These are phyloP conservation scores for Karalla daura DNA, from an alignment of 2,797 vertebrate genomes.

Conservation along the genomic window DNA sequence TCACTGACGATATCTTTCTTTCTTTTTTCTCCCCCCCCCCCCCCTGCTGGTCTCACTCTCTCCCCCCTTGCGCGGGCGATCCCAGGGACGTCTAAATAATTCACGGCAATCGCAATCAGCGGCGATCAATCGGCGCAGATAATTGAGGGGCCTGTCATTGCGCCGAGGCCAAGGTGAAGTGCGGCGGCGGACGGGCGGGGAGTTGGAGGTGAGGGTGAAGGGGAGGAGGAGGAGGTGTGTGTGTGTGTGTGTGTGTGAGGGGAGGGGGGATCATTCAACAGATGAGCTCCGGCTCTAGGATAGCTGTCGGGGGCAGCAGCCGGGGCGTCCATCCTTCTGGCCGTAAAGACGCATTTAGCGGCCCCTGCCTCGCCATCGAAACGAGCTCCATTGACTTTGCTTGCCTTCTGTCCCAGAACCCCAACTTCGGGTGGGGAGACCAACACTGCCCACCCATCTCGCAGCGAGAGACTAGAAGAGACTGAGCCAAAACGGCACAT, in stretches of 20 bases:
- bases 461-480: too few species aligned
- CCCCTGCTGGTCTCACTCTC: conserved; percentile 26
- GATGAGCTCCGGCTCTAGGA: conserved; percentile 58
- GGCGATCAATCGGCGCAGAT: conserved; percentile 74
- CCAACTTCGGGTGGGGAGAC: conserved; percentile 56
- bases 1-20: conserved; percentile 49
- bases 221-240: neutral
- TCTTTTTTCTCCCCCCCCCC: conserved; percentile 19
- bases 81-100: conserved; percentile 80
- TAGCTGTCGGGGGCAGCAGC: conserved; percentile 50
- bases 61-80: conserved; percentile 48
- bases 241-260: neutral
- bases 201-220: conserved; percentile 59
- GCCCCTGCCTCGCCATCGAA: conserved; percentile 79
- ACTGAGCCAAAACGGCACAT: too few species aligned
- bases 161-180: conserved; percentile 73
- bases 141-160: conserved; percentile 80
- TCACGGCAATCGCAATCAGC: conserved; percentile 78
- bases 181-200: conserved; percentile 41
- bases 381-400: conserved; percentile 77
- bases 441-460: too few species aligned
- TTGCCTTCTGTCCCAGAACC: conserved; percentile 69
- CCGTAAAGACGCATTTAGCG: conserved; percentile 68
- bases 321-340: conserved; percentile 65
- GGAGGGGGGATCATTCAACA: conserved; percentile 67